phyloP scores from a whole-genome alignment of 2,888 invertebrate species.

The Dasysyrphus albostriatus region DNA sequence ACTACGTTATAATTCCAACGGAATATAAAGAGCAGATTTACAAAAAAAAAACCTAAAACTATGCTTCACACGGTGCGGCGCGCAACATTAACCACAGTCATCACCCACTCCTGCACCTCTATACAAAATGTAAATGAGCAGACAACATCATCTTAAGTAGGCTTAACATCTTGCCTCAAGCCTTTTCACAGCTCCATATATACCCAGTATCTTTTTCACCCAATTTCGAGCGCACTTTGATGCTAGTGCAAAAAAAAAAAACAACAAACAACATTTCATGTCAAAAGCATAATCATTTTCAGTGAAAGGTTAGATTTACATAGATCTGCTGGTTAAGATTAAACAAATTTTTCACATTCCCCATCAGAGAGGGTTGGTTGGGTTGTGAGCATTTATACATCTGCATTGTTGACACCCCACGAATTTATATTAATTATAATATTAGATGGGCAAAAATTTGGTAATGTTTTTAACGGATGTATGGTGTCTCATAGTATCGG shows the following conservation, averaged over 20 bases:
- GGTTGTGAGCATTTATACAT: slow-evolving; percentile 48
- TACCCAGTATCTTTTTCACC: slow-evolving; percentile 56
- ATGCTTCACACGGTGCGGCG: slow-evolving; percentile 46
- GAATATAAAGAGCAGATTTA: slow-evolving; percentile 34
- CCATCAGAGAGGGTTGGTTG: slow-evolving; percentile 37
- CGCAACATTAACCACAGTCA: slow-evolving; percentile 36
- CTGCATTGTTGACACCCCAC: slow-evolving; percentile 68
- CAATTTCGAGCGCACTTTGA: slow-evolving; percentile 46
- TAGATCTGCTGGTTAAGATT: slow-evolving; percentile 59
- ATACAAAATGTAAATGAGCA: slow-evolving; percentile 74
- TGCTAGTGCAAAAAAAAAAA: slow-evolving; percentile 19
- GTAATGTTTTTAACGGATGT: not conserved
- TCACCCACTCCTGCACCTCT: slow-evolving; percentile 42
- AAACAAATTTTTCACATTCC: slow-evolving; percentile 61
- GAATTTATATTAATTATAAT: slow-evolving; percentile 65
- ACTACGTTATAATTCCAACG: slow-evolving; percentile 51
- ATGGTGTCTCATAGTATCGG: not conserved
- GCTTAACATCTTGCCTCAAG: slow-evolving; percentile 74
- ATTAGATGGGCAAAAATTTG: slow-evolving; percentile 53
- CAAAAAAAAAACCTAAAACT: slow-evolving; percentile 46
- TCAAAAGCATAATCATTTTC: slow-evolving; percentile 65
- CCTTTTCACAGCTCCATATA: slow-evolving; percentile 60
- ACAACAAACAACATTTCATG: slow-evolving; percentile 59
- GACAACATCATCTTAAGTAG: slow-evolving; percentile 75
- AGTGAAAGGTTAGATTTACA: slow-evolving; percentile 65